Base-by-base conservation (phyloP, 2,797 vertebrate genomes). In the Triplophysa yarkandensis region DNA sequence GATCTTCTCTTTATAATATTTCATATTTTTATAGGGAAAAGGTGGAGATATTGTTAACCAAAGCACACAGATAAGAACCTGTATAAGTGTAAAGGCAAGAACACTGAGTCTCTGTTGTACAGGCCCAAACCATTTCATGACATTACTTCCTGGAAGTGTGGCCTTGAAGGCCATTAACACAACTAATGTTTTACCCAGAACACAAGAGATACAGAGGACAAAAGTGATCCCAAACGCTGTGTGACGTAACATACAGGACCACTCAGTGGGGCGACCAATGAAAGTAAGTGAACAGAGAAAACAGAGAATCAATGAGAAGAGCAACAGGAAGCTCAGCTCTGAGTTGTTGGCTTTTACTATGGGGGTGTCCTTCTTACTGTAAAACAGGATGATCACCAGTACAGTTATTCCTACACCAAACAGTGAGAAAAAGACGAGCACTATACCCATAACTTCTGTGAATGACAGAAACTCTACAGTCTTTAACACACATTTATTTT, bases 391-490 rank as follows among this genome's bases (percentile, higher is more conserved):
- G 3, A 11, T 39, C 2, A 39, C 36, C 36, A 39, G 11, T 1
- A 39, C 36, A 39, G 36, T 39, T 39, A 39, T 39, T 39, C 36
- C 36, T 39, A 39, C 36, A 3, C 36, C 36, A 39, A 39, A 39
- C 36, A 39, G 70, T 30, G 88, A 86, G 69, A 90, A 90, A 83
- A 86, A 81, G 9, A 85, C 36, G 27, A 91, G 80, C 52, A 84
- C 58, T 76, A 81, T 81, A 21, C 89, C 85, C 88, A 89, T 88
- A 32, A 85, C 73, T 34, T 16, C 78, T 75, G 0, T 76, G 80
- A 75, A 79, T 36, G 77, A 82, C 32, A 82, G 66, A 34, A 71
- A 82, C 52, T 90, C 89, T 9, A 50, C 19, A 21, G 48, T 8
- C 19, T 50, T 50, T 10, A 19, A 19, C 2, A 50, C 7, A 23